Base-by-base conservation (phyloP, 2,797 vertebrate genomes). In the Schizopygopsis pylzovi region DNA sequence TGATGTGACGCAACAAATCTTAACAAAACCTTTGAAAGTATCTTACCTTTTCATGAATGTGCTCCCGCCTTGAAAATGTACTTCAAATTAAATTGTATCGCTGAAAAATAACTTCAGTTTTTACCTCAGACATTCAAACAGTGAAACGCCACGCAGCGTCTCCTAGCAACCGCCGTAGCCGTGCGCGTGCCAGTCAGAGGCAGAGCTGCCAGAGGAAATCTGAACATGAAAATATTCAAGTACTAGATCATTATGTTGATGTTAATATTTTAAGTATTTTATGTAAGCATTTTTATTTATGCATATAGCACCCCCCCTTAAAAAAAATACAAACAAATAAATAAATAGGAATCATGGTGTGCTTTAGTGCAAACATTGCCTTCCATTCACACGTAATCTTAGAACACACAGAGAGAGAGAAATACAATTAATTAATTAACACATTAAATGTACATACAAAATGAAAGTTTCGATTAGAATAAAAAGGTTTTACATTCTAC, bases 81-180 rank as follows among this genome's bases (percentile, higher is more conserved):
- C 45, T 37, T 18, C 2, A 47, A 33, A 45, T 2, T 6, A 4
- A 41, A 33, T 2, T 71, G 11, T 22, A 3, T 11, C 13, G 28
- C 52, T 33, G 20, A 79, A 63, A 63, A 16, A 20, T 4, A 12
- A 43, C n/a, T 28, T 28, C 28, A 16, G 28, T 83, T 59, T 63
- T 72, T 22, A 47, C 80, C 33, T 82, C 61, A 79, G 52, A 71
- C 52, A 65, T 52, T 49, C 72, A 85, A 86, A 76, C 68, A 71
- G 49, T 10, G 65, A 68, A 71, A 76, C 63, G 45, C 70, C 16
- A 20, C 13, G 37, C 20, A 56, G 68, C 45, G 82, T 90, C 88
- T 88, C 90, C 85, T 91, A 91, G 91, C 91, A 91, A 91, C 91
- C 86, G 79, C 63, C 52, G 78, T 52, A 10, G 41, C 2, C 20